Base-by-base conservation (phyloP, 2,888 invertebrate species). In the Nudaria mundana region DNA sequence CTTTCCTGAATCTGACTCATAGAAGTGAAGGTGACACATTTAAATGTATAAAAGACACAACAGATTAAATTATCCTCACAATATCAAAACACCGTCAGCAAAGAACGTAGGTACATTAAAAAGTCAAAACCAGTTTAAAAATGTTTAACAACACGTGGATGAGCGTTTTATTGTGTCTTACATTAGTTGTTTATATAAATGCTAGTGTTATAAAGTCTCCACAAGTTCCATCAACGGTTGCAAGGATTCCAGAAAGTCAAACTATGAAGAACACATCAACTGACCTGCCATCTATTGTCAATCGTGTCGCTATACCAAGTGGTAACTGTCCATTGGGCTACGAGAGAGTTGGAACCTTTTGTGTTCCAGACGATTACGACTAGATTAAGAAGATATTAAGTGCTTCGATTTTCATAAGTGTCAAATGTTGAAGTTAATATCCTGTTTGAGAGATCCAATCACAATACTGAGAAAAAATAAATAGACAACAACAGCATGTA, bases 311-410 rank as follows among this genome's bases (percentile, higher is more conserved):
- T 4, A 47, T 73, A 7, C 26, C 33, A 1, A 51, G 40, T 1
- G 60, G 55, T 3, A 8, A 2, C 0, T 75, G 76, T 12, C 52
- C 73, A 12, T 6, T 4, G 2, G 75, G 73, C 1, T 65, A 51
- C 26, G 48, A 47, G 0, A 45, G 13, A 25, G 37, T 36, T 14
- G 64, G 63, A 7, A 42, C 33, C 1, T 60, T 60, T 33, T 74
- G 75, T 45, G 56, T 71, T 7, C 59, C 66, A 1, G 46, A 54
- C 16, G 62, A 60, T 26, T 30, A 30, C 8, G 12, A 20, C 5
- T 34, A 18, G 8, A n/a, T n/a, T n/a, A n/a, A n/a, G n/a, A n/a
- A n/a, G n/a, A n/a, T n/a, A n/a, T n/a, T n/a, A n/a, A n/a, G n/a
- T n/a, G n/a, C n/a, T n/a, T n/a, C n/a, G n/a, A n/a, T n/a, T n/a